Evolutionary conservation across 2,797 vertebrate species (phyloP), one percentile per base, ranked within the genome.

Genomic region (Manis javanica): DNA sequence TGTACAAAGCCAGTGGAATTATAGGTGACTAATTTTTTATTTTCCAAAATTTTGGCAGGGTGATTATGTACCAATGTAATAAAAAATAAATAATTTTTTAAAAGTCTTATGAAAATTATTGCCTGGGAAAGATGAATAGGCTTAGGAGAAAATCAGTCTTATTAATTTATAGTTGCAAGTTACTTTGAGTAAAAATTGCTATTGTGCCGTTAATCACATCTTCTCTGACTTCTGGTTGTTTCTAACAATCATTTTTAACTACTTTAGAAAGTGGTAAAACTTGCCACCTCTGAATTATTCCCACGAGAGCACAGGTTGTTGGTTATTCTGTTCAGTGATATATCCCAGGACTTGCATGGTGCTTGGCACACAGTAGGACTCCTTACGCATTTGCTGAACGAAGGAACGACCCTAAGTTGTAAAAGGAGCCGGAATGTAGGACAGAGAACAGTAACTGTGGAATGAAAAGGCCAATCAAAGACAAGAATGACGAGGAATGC

Each of bases 71-170:
- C 37, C 11, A 68, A 42, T 31, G 24, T 92, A 66, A 82, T 90
- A 75, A 69, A 75, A 75, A 81, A 57, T 34, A 31, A 82, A 16
- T 53, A 61, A 37, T 59, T 87, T 95, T 87, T 12, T 2, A 49
- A 79, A 81, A 94, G 49, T 71, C 34, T 34, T 77, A 7, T 79
- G 71, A 59, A 93, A 95, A 83, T 53, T 57, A 31, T 90, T 87
- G 85, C n/a, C 46, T 75, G 34, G 9, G n/a, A 87, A 91, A 94
- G 55, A 87, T 95, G 59, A 68, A 83, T 42, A 87, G n/a, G 42
- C 57, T 87, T 75, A 68, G 5, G 24, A 89, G 89, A 87, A 95
- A 87, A 64, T 94, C 21, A 79, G 31, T 57, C 24, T 91, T 63
- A 66, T 53, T 87, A 29, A 90, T 82, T 90, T 83, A 82, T 78